Base-by-base conservation (phyloP, 2,888 invertebrate species). In the Mimumesa dahlbomi region DNA sequence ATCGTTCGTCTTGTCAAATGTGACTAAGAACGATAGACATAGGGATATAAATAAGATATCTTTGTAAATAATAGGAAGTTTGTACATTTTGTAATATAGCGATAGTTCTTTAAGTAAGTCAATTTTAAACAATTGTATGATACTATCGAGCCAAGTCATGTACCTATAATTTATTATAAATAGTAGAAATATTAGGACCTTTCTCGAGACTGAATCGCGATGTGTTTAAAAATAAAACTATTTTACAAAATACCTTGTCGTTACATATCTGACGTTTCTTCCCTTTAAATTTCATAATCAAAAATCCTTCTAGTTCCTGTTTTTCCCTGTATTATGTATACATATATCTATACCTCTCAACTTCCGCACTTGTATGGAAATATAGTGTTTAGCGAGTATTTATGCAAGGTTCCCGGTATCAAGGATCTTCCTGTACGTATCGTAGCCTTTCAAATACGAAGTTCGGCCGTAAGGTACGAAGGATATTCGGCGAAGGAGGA, bases 61-160 rank as follows among this genome's bases (percentile, higher is more conserved):
- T 11, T 7, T 79, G 79, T 79, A 79, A 57, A 79, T 79, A 79
- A 7, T 11, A 34, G 31, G 7, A 6, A 43, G n/a, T 11, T 31
- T 79, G 79, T 79, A 79, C 45, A 79, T 79, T 63, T 70, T 79
- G 79, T 79, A 77, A 56, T 11, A 59, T 68, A 73, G 18, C 1
- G 14, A 54, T 56, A 58, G 5, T 0, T 6, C 40, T 29, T 31
- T 14, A 43, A 18, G 13, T 48, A 66, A 54, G 38, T 52, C 11
- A 38, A 16, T 14, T 58, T 62, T n/a, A n/a, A n/a, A n/a, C n/a
- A 57, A 56, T 54, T 72, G 74, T 77, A 80, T 57, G 1, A 76
- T 79, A 69, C n/a, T 63, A 36, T 13, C 18, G 38, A 29, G 46
- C 22, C 52, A 42, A 74, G 63, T 54, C 57, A 43, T 63, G 68